Evolutionary conservation across 2,888 invertebrate genomes (phyloP).

Genomic region (Aphelenchoides bicaudatus): DNA sequence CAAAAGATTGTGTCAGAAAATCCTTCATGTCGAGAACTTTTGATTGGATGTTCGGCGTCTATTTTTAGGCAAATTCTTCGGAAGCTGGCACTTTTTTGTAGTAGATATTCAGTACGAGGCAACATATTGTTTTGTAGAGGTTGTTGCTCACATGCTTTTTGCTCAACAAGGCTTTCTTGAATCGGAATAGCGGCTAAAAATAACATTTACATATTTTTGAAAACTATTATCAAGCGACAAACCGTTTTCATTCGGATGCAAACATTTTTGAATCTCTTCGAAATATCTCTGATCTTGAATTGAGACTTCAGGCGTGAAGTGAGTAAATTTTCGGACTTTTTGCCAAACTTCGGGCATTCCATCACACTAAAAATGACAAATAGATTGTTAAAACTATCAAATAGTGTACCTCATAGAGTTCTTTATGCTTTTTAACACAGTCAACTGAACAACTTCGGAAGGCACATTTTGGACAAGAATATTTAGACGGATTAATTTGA

Average conservation of each 20-base stretch:
- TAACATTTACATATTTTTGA: too few species aligned
- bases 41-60: neutral
- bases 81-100: conserved; percentile 13
- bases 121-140: too few species aligned
- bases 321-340: conserved; percentile 33
- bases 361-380: conserved; percentile 43
- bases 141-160: too few species aligned
- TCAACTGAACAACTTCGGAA: conserved; percentile 45
- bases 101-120: neutral
- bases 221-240: too few species aligned
- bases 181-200: too few species aligned
- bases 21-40: conserved; percentile 52
- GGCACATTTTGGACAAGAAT: conserved; percentile 52
- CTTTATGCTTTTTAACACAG: conserved; percentile 51
- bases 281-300: conserved; percentile 36
- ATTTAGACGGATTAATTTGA: conserved; percentile 28
- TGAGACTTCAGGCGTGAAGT: conserved; percentile 29
- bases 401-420: conserved; percentile 32
- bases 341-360: conserved; percentile 41
- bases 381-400: neutral
- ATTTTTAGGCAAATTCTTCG: conserved; percentile 21
- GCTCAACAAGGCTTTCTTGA: too few species aligned
- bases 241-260: too few species aligned
- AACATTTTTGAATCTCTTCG: too few species aligned
- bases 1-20: conserved; percentile 58